A percentile compares a stretch with the other conserved stretches of the same genome.
Evolutionary conservation across 2,113 vertebrate genomes (phyloP).

Genomic region (Larimichthys polyactis): DNA sequence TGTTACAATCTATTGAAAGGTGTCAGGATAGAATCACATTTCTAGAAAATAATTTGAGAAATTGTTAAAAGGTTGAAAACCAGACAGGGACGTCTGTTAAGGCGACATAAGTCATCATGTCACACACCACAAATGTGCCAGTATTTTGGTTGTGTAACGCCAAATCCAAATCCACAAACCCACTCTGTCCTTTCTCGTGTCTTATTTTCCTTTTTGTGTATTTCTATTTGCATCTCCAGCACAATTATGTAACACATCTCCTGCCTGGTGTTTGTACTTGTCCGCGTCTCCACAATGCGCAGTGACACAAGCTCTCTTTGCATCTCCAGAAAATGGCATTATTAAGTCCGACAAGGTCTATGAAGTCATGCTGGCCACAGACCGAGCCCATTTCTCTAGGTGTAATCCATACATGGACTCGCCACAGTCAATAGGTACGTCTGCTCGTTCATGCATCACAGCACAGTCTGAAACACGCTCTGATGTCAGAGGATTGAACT

Average conservation of each 20-base stretch:
- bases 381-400: conserved; percentile 95
- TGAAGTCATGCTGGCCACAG: conserved; percentile 98
- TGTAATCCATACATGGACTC: conserved; percentile 99
- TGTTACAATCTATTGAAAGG: neutral
- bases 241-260: conserved; percentile 24
- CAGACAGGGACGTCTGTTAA: no score
- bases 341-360: conserved; percentile 98
- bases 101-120: neutral
- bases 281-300: neutral
- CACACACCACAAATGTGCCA: neutral
- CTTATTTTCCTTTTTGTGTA: neutral
- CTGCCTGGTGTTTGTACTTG: conserved; percentile 4
- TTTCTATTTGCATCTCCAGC: conserved; percentile 9
- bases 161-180: neutral
- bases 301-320: conserved; percentile 52
- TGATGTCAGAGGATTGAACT: conserved; percentile 14
- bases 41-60: neutral
- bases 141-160: neutral
- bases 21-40: no score
- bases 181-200: neutral
- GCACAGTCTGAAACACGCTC: neutral
- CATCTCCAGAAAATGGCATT: conserved; percentile 95
- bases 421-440: conserved; percentile 97
- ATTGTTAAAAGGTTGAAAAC: neutral
- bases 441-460: neutral